Evolutionary conservation across 2,113 vertebrate genomes (phyloP), one percentile per base, ranked within the genome.

Genomic region (Piprites chloris): DNA sequence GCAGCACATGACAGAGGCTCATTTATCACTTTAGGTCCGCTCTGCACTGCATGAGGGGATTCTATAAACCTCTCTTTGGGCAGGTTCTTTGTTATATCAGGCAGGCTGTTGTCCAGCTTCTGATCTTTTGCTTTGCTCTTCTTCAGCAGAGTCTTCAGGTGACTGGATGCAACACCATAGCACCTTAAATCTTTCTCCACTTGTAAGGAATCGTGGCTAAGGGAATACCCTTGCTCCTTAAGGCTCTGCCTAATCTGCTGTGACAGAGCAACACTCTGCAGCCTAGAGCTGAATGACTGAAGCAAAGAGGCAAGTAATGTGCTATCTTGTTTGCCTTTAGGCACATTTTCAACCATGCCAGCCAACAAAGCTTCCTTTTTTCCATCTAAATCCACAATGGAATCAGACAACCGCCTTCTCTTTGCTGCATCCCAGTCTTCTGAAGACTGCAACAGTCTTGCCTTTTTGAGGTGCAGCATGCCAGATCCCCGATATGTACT

Each of bases 261-360:
- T 68, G 99, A 99, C 98, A 99, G 97, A 75, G 99, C 99, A 95
- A 99, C 99, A 44, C 98, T 99, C 97, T 99, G 99, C 80, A 99
- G 98, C 94, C 99, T 98, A 32, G 99, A 99, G 98, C 99, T 99
- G 97, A 99, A 99, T 7, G 99, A 99, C 98, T 99, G 99, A 84
- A 99, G 99, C 97, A 99, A 96, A 96, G 99, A 99, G 81, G 99
- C 99, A 95, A 99, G 98, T 96, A 99, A 98, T 42, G 99, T 99
- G 98, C 99, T 99, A 97, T 99, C 99, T 90, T 99, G 99, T 94
- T 99, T 98, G 93, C 98, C 97, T 98, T 98, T 99, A 90, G 98
- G 98, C 89, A 98, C 98, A 96, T 84, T 98, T 97, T 99, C 99
- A 89, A 98, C 98, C 90, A 98, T 97, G 94, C 98, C 99, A 96